Percentiles rank a stretch among this genome's conserved stretches.
phyloP scores from a whole-genome alignment of 2,888 invertebrate species.

The Labia minor region DNA sequence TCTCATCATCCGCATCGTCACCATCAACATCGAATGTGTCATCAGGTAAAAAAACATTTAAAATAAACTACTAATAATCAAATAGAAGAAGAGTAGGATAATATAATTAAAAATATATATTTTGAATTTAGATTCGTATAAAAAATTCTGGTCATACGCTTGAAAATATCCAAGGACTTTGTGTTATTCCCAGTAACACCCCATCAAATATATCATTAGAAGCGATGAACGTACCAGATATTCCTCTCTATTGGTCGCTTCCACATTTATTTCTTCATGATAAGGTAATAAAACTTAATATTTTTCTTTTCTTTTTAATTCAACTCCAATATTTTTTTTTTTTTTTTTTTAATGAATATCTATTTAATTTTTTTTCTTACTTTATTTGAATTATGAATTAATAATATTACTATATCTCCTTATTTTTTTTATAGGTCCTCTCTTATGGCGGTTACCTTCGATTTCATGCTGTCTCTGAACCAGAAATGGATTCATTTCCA shows the following conservation, averaged over 20 bases:
- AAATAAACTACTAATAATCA: too few relatives aligned
- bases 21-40: background rate
- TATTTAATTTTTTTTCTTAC: too few relatives aligned
- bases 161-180: background rate
- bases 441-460: conserved; percentile 19
- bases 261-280: conserved; percentile 77
- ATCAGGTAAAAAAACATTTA: background rate
- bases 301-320: too few relatives aligned
- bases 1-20: background rate
- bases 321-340: background rate
- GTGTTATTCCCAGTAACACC: conserved; percentile 21
- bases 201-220: conserved; percentile 41
- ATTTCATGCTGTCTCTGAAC: conserved; percentile 37
- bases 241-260: conserved; percentile 71
- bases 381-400: too few relatives aligned
- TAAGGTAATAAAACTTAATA: conserved; percentile 39
- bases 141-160: background rate
- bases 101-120: too few relatives aligned
- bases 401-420: too few relatives aligned
- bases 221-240: conserved; percentile 44
- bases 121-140: background rate
- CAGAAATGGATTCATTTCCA: conserved; percentile 45
- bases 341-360: too few relatives aligned
- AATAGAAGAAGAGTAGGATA: too few relatives aligned
- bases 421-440: too few relatives aligned